phyloP scores from a whole-genome alignment of 2,888 invertebrate species.

The Drosophila crucigera region DNA sequence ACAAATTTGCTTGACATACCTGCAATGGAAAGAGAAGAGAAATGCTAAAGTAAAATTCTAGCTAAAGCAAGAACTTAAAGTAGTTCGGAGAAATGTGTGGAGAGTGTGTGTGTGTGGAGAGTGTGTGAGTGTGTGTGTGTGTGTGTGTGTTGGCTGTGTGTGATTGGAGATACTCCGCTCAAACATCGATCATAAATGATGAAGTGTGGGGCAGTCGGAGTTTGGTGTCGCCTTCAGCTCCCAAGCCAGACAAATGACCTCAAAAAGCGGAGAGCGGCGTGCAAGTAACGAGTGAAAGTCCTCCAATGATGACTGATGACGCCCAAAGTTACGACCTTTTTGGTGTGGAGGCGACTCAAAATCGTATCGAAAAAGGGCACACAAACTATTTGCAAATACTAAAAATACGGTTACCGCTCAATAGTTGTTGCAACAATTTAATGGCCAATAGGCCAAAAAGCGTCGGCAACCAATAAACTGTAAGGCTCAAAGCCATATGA shows the following conservation, averaged over 20 bases:
- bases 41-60: not conserved
- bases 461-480: slow-evolving; percentile 49
- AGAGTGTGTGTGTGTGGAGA: not conserved
- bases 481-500: slow-evolving; percentile 45
- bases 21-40: slow-evolving; percentile 39
- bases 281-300: slow-evolving; percentile 54
- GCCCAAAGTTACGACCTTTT: slow-evolving; percentile 41
- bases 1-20: slow-evolving; percentile 55
- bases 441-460: slow-evolving; percentile 22
- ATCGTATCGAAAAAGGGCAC: slow-evolving; percentile 13
- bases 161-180: slow-evolving; percentile 12
- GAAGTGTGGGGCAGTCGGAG: slow-evolving; percentile 39
- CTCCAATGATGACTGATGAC: slow-evolving; percentile 48
- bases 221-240: slow-evolving; percentile 8
- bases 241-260: slow-evolving; percentile 72
- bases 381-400: slow-evolving; percentile 62
- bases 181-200: slow-evolving; percentile 75
- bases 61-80: not conserved
- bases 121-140: not conserved
- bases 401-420: slow-evolving; percentile 2
- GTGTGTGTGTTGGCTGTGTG: not conserved
- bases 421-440: slow-evolving; percentile 23
- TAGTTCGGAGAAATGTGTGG: not conserved
- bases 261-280: slow-evolving; percentile 36
- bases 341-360: slow-evolving; percentile 3